Evolutionary conservation across 2,888 invertebrate species (phyloP).

Genomic region (Rhabditoides inermis): DNA sequence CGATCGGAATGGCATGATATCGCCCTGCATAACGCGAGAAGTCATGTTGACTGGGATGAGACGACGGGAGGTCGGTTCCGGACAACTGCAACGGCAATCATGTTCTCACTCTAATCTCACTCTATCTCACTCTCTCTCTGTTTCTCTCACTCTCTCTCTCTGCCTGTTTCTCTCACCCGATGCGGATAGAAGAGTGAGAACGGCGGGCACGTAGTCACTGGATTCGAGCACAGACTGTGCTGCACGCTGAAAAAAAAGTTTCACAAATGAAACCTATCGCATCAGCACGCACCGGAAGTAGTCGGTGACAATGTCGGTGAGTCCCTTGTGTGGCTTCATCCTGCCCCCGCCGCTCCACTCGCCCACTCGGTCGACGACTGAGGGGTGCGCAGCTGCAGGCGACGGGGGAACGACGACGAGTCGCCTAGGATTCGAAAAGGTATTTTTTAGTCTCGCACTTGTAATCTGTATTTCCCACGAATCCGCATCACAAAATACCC

Average conservation of each 20-base stretch:
- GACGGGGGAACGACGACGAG: constrained; percentile 9
- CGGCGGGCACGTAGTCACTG: constrained; percentile 91
- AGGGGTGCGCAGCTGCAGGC: constrained; percentile 1
- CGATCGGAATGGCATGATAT: too few species aligned
- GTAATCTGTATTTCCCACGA: too few species aligned
- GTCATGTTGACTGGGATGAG: constrained; percentile 57
- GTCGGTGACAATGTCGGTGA: constrained; percentile 88
- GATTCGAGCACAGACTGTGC: constrained; percentile 93
- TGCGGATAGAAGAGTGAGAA: constrained; percentile 88
- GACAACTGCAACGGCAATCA: too few species aligned
- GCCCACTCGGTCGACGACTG: too few species aligned
- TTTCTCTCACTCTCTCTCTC: too few species aligned
- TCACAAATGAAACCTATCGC: background rate
- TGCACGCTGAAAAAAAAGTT: constrained; percentile 65
- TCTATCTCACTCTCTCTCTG: too few species aligned
- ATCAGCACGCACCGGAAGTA: constrained; percentile 75
- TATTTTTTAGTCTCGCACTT: too few species aligned
- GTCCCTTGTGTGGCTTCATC: constrained; percentile 55
- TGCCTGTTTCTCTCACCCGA: too few species aligned
- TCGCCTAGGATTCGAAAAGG: too few species aligned
- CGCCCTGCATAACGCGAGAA: background rate
- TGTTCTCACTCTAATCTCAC: too few species aligned
- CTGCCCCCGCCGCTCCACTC: constrained; percentile 7
- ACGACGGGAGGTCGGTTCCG: constrained; percentile 70
- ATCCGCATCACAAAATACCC: too few species aligned